Evolutionary conservation across 2,888 invertebrate genomes (phyloP).

Genomic region (Hofmannophila pseudospretella): DNA sequence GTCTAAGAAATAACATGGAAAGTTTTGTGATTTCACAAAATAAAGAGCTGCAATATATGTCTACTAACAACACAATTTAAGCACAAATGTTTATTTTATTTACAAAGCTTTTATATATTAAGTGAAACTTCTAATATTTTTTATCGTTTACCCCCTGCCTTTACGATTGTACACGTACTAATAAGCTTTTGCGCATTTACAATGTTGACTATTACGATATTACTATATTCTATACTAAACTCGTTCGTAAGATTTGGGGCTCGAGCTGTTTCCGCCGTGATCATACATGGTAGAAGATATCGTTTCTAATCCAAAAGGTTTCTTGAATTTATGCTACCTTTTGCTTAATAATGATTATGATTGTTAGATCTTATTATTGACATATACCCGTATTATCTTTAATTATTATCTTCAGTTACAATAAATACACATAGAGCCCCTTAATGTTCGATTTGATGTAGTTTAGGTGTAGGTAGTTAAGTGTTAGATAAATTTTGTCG

Average conservation of each 20-base stretch:
- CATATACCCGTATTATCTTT: too few species aligned
- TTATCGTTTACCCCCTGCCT: constrained; percentile 64
- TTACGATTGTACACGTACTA: constrained; percentile 48
- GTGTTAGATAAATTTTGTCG: constrained; percentile 54
- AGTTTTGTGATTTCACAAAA: constrained; percentile 36
- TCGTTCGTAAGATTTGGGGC: constrained; percentile 36
- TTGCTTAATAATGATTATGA: constrained; percentile 10
- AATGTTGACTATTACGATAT: constrained; percentile 73
- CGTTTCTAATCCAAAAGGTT: not conserved
- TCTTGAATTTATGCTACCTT: constrained; percentile 30
- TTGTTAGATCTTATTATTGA: not conserved
- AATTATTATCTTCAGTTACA: constrained; percentile 25
- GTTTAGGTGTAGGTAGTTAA: constrained; percentile 52
- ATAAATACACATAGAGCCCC: constrained; percentile 36
- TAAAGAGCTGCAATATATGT: constrained; percentile 29
- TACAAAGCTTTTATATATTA: constrained; percentile 35
- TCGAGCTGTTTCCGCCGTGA: constrained; percentile 9
- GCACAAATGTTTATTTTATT: constrained; percentile 39
- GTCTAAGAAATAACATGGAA: constrained; percentile 15
- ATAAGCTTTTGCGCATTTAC: constrained; percentile 73
- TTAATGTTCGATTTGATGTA: constrained; percentile 61
- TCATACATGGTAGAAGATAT: not conserved
- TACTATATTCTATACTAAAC: constrained; percentile 37
- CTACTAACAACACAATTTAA: constrained; percentile 26
- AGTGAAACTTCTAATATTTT: constrained; percentile 55